These are phyloP conservation scores for Pseudorhiza aurosa DNA, from an alignment of 30 jellyfish, hydroid and myxozoan species.

Conservation along the genomic window DNA sequence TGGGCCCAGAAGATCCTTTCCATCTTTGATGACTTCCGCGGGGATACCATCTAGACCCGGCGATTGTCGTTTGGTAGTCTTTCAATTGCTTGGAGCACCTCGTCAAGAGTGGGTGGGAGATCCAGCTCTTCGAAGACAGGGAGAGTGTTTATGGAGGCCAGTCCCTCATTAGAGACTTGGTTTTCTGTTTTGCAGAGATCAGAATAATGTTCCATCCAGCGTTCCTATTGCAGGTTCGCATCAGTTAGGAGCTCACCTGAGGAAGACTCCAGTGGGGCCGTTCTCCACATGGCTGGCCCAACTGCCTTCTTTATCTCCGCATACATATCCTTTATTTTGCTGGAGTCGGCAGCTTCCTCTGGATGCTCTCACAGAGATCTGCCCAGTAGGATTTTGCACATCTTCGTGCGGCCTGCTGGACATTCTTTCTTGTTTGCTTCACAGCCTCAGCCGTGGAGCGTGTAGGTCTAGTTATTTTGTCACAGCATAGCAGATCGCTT, in stretches of 20 bases:
- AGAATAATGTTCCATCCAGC: not conserved
- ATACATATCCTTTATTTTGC: too few relatives aligned
- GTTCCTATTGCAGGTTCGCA: not conserved
- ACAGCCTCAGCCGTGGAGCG: not conserved
- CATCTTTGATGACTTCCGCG: not conserved
- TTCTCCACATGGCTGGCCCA: not conserved
- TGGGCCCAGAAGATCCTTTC: not conserved
- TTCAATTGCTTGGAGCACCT: not conserved
- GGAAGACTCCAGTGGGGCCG: not conserved
- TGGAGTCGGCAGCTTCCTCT: too few relatives aligned
- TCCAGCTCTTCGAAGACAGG: constrained; percentile 9
- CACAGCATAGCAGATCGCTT: not conserved
- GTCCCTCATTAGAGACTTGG: not conserved
- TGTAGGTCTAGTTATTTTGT: not conserved
- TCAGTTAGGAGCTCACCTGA: not conserved
- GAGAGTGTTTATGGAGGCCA: not conserved
- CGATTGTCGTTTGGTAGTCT: not conserved
- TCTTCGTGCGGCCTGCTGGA: not conserved
- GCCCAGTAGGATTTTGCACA: constrained; percentile 19
- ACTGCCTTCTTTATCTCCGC: constrained; percentile 1
- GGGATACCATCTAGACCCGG: not conserved
- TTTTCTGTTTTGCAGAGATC: not conserved
- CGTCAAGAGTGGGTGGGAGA: not conserved
- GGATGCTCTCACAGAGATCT: not conserved
- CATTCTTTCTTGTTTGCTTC: not conserved